phyloP scores from a whole-genome alignment of 2,888 invertebrate genomes.

The Cerceris ruficornis region DNA sequence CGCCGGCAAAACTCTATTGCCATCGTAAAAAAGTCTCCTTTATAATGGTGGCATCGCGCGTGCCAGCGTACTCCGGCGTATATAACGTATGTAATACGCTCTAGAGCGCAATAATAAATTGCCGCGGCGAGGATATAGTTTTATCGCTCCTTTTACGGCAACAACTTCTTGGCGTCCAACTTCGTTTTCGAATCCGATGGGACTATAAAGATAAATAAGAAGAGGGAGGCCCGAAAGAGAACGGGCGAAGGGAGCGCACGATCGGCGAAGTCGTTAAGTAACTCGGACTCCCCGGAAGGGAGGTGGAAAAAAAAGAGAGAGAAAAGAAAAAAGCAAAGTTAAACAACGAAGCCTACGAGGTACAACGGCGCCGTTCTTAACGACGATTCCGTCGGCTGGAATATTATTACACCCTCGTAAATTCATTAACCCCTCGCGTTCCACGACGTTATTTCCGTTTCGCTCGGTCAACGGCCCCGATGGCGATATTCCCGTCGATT shows the following conservation, averaged over 20 bases:
- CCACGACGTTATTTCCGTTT: neutral
- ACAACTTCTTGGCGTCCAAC: slow-evolving; percentile 28
- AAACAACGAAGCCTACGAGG: neutral
- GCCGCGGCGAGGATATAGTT: slow-evolving; percentile 58
- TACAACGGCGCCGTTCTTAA: slow-evolving; percentile 19
- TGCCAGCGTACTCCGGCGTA: slow-evolving; percentile 20
- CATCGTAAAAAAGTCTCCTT: slow-evolving; percentile 51
- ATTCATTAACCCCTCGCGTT: slow-evolving; percentile 3
- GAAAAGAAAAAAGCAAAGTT: neutral
- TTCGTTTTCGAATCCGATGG: slow-evolving; percentile 64
- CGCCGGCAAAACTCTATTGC: slow-evolving; percentile 49
- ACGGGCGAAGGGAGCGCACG: slow-evolving; percentile 24
- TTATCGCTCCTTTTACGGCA: slow-evolving; percentile 65
- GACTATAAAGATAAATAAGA: slow-evolving; percentile 64
- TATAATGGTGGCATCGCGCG: slow-evolving; percentile 58
- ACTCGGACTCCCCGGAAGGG: slow-evolving; percentile 1
- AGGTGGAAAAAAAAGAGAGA: neutral
- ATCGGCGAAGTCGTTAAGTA: slow-evolving; percentile 45
- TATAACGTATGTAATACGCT: slow-evolving; percentile 22
- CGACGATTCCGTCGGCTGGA: slow-evolving; percentile 3
- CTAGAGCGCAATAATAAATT: slow-evolving; percentile 63
- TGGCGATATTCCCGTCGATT: neutral
- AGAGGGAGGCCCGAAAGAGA: slow-evolving; percentile 42
- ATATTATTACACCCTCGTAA: slow-evolving; percentile 27
- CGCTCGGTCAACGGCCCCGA: neutral